A percentile compares a stretch with the other conserved stretches of the same genome.
These are phyloP conservation scores for Pseudoatta argentina DNA, from an alignment of 1,140 invertebrate genomes.

Conservation along the genomic window DNA sequence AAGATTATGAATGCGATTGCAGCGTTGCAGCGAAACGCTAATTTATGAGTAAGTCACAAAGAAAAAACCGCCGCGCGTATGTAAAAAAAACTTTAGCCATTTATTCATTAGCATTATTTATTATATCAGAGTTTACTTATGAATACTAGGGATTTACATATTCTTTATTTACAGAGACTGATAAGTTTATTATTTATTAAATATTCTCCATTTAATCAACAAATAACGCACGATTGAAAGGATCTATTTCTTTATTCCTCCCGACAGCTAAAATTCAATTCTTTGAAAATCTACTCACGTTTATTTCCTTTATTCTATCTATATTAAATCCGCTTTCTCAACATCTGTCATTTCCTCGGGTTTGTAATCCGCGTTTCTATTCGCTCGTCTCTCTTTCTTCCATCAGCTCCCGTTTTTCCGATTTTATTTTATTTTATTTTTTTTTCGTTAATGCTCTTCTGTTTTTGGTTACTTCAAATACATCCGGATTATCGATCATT, in stretches of 20 bases:
- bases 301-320: slow-evolving; percentile 19
- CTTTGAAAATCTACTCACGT: background rate
- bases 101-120: slow-evolving; percentile 1
- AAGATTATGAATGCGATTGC: background rate
- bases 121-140: background rate
- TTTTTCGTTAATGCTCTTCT: slow-evolving; percentile 8
- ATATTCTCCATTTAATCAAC: background rate
- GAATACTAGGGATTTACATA: background rate
- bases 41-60: slow-evolving; percentile 26
- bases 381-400: background rate
- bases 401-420: background rate
- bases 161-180: background rate
- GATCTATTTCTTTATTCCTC: background rate
- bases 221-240: background rate
- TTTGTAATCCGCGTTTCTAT: background rate
- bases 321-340: slow-evolving; percentile 2
- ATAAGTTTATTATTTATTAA: background rate
- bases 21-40: background rate
- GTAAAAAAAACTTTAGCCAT: background rate
- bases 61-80: background rate
- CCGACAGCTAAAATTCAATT: slow-evolving; percentile 9
- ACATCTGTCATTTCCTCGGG: background rate
- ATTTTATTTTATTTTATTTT: background rate
- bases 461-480: background rate
- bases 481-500: slow-evolving; percentile 54